phyloP scores from a whole-genome alignment of 2,888 invertebrate genomes.

The Mythimna ferrago region DNA sequence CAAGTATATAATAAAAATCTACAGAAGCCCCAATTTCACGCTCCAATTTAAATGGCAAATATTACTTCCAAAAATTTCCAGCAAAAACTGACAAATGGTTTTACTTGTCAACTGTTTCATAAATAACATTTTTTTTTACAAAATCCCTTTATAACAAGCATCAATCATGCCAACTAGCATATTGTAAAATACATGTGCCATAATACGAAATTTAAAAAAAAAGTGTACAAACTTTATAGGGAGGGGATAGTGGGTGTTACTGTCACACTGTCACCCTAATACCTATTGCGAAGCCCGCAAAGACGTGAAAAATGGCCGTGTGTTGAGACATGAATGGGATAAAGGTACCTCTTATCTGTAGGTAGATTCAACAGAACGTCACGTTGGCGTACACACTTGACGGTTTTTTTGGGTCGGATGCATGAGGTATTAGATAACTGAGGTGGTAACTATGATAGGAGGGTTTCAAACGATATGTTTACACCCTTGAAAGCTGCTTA shows the following conservation, averaged over 20 bases:
- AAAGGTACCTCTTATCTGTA: conserved; percentile 86
- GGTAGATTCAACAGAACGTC: conserved; percentile 77
- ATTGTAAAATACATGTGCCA: conserved; percentile 54
- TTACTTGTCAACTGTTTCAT: conserved; percentile 46
- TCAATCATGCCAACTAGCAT: conserved; percentile 63
- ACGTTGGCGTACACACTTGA: conserved; percentile 73
- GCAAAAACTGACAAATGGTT: conserved; percentile 39
- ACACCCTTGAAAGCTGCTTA: conserved; percentile 5
- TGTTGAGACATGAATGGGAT: conserved; percentile 84
- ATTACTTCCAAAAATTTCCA: conserved; percentile 15
- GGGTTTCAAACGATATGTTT: conserved; percentile 38
- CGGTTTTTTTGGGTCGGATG: conserved; percentile 66
- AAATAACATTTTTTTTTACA: conserved; percentile 36
- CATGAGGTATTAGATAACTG: conserved; percentile 60
- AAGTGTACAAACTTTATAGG: conserved; percentile 72
- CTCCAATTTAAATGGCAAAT: conserved; percentile 8
- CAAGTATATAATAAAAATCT: background rate
- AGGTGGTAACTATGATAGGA: conserved; percentile 30
- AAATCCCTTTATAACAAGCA: conserved; percentile 58
- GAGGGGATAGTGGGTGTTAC: conserved; percentile 75
- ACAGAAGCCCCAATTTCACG: background rate
- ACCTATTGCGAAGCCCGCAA: conserved; percentile 83
- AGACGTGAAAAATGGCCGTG: conserved; percentile 88
- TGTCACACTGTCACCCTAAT: conserved; percentile 82
- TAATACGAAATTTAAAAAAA: conserved; percentile 70